Evolutionary conservation across 2,888 invertebrate genomes (phyloP).

Genomic region (Stenoptilia bipunctidactyla): DNA sequence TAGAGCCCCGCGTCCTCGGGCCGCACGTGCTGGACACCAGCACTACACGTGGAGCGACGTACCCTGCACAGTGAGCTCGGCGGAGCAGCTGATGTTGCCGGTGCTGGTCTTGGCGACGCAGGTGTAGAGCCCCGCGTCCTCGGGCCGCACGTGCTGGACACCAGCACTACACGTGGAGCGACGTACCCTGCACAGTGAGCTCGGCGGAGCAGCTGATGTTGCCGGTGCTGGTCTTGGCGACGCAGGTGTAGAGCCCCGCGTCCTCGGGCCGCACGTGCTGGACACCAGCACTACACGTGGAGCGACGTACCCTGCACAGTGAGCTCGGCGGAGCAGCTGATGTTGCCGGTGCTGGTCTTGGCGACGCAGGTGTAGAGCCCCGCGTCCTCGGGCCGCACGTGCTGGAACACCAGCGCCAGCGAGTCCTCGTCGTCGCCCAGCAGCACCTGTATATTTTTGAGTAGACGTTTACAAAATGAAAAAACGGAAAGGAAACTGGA

Average conservation of each 20-base stretch:
- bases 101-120: conserved; percentile 97
- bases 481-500: no score
- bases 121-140: conserved; percentile 96
- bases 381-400: conserved; percentile 94
- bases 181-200: conserved; percentile 87
- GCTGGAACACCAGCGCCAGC: conserved; percentile 92
- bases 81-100: conserved; percentile 95
- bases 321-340: conserved; percentile 94
- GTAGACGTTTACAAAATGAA: no score
- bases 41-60: no score
- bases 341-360: conserved; percentile 95
- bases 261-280: conserved; percentile 95
- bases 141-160: conserved; percentile 93
- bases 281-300: conserved; percentile 88
- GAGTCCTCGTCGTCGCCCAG: conserved; percentile 94
- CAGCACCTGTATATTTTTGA: no score
- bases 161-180: conserved; percentile 83
- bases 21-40: no score
- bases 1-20: no score
- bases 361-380: conserved; percentile 97
- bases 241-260: conserved; percentile 95
- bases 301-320: conserved; percentile 91
- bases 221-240: conserved; percentile 95
- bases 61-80: conserved; percentile 94
- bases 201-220: conserved; percentile 96